phyloP scores from a whole-genome alignment of 2,888 invertebrate species.

The Leucophora obtusa region DNA sequence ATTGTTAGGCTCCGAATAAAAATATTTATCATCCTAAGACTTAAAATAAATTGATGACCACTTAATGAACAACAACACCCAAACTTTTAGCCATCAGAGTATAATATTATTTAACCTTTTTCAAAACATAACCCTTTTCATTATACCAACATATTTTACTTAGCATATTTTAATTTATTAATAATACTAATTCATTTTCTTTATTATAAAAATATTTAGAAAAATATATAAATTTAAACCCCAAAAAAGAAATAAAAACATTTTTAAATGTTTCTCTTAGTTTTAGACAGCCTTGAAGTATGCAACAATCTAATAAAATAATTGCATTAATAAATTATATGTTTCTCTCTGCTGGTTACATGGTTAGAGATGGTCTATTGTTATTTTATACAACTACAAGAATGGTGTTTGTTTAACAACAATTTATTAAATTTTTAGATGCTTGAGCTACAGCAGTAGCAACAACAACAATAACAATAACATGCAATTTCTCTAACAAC shows the following conservation, averaged over 20 bases:
- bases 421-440: constrained; percentile 61
- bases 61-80: too few relatives aligned
- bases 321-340: constrained; percentile 64
- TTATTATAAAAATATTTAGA: neutral
- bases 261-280: constrained; percentile 26
- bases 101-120: neutral
- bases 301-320: constrained; percentile 65
- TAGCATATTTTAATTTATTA: neutral
- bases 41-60: too few relatives aligned
- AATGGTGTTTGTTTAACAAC: constrained; percentile 58
- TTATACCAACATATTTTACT: neutral
- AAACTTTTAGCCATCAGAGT: too few relatives aligned
- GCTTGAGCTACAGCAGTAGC: constrained; percentile 37
- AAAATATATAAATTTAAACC: constrained; percentile 3
- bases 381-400: neutral
- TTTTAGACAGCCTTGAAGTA: constrained; percentile 55
- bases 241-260: neutral
- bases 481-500: constrained; percentile 37
- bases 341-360: constrained; percentile 25
- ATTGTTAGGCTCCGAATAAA: too few relatives aligned
- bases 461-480: constrained; percentile 31
- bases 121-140: neutral
- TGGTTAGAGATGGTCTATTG: constrained; percentile 26
- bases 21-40: too few relatives aligned
- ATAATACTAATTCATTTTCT: constrained; percentile 3